These are phyloP conservation scores for Capitulum mitella DNA, from an alignment of 2,888 invertebrate genomes.

Conservation along the genomic window DNA sequence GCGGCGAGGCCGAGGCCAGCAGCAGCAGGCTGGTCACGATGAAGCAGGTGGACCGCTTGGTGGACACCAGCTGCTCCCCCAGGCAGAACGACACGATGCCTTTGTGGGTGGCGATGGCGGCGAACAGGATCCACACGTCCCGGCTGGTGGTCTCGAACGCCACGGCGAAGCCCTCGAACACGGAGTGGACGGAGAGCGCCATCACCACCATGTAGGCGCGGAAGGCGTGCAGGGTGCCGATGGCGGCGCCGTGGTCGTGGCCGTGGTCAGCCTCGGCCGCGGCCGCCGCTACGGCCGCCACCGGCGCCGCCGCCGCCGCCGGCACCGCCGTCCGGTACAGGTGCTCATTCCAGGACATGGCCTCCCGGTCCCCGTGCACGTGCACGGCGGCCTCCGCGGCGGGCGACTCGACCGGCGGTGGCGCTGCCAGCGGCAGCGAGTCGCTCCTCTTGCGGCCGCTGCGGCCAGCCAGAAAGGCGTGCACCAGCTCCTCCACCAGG, in stretches of 20 bases:
- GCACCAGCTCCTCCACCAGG: slow-evolving; percentile 47
- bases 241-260: slow-evolving; percentile 28
- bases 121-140: slow-evolving; percentile 73
- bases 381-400: neutral
- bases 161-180: slow-evolving; percentile 77
- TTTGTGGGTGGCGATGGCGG: slow-evolving; percentile 75
- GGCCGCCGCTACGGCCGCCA: slow-evolving; percentile 39
- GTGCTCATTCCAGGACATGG: neutral
- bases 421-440: neutral
- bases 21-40: slow-evolving; percentile 54
- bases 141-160: slow-evolving; percentile 62
- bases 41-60: slow-evolving; percentile 45
- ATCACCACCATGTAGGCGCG: slow-evolving; percentile 66
- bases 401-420: neutral
- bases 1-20: slow-evolving; percentile 59
- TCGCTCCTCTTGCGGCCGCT: slow-evolving; percentile 23
- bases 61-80: slow-evolving; percentile 70
- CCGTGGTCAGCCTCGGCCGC: slow-evolving; percentile 39
- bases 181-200: slow-evolving; percentile 75
- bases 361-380: neutral
- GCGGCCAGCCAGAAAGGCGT: slow-evolving; percentile 30
- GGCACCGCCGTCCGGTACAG: neutral
- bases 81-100: slow-evolving; percentile 81
- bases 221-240: slow-evolving; percentile 43
- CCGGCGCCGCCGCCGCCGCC: slow-evolving; percentile 33